Conservation (phyloP, 2,113 vertebrate genomes). For the Stercorarius parasiticus region DNA sequence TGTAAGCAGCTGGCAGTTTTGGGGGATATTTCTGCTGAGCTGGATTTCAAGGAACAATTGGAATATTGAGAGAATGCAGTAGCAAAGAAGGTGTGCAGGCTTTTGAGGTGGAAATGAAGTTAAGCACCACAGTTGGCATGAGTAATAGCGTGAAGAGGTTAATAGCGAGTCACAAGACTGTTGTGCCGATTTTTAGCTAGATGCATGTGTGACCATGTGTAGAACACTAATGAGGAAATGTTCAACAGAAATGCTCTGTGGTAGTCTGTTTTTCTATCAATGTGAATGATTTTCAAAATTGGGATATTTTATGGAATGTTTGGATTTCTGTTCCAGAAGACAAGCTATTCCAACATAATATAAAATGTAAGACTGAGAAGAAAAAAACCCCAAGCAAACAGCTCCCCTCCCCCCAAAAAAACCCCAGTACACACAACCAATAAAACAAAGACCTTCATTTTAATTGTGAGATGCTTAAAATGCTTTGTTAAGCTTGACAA, state of each 20-base stretch:
- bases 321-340: background rate
- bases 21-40: background rate
- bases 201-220: background rate
- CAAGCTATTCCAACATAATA: background rate
- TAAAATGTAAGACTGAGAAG: background rate
- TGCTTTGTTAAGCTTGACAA: background rate
- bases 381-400: background rate
- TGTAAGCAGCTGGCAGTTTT: background rate
- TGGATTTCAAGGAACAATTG: background rate
- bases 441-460: background rate
- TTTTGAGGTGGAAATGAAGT: background rate
- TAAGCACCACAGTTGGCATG: background rate
- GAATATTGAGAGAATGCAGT: background rate
- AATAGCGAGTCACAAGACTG: background rate
- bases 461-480: background rate
- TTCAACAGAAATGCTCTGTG: background rate
- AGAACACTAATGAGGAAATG: background rate
- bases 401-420: background rate
- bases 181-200: background rate
- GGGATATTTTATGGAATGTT: background rate
- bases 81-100: background rate
- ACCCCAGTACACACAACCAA: background rate
- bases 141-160: background rate
- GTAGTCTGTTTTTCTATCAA: background rate
- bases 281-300: background rate